A percentile compares a stretch with the other conserved stretches of the same genome.
Evolutionary conservation across 1,140 invertebrate species (phyloP).

Genomic region (Notospermus geniculatus): DNA sequence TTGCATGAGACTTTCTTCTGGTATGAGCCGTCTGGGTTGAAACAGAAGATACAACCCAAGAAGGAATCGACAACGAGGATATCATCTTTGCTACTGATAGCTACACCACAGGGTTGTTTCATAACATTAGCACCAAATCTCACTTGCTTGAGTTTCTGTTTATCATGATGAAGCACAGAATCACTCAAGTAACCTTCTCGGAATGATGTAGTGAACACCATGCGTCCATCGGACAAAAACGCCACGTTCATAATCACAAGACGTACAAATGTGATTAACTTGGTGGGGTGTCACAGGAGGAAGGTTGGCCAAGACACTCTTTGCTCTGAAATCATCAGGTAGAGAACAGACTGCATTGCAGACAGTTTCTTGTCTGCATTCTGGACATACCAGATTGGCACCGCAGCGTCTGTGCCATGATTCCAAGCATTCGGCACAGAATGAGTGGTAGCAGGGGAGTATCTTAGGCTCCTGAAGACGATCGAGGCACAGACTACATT

Average conservation of each 20-base stretch:
- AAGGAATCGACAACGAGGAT: neutral
- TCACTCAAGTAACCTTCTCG: neutral
- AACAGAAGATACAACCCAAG: conserved; percentile 5
- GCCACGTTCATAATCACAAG: conserved; percentile 8
- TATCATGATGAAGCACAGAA: neutral
- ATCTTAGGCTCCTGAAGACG: conserved; percentile 5
- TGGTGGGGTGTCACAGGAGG: neutral
- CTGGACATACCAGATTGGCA: neutral
- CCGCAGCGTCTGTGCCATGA: neutral
- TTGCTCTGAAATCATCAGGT: conserved; percentile 1
- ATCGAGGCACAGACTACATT: conserved; percentile 8
- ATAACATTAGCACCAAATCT: neutral
- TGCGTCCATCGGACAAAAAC: conserved; percentile 6
- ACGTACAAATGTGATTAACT: neutral
- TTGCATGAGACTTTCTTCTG: conserved; percentile 6
- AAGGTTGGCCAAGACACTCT: conserved; percentile 2
- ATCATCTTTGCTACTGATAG: conserved; percentile 2
- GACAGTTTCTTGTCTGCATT: neutral
- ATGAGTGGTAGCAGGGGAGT: conserved; percentile 3
- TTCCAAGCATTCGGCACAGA: conserved; percentile 1
- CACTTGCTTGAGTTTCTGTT: neutral
- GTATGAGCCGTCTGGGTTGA: neutral
- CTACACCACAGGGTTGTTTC: conserved; percentile 1
- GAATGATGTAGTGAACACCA: conserved; percentile 3
- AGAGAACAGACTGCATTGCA: neutral